These are phyloP conservation scores for Lytechinus pictus DNA, from an alignment of 35 echinoderm and acorn worm genomes.

Conservation along the genomic window DNA sequence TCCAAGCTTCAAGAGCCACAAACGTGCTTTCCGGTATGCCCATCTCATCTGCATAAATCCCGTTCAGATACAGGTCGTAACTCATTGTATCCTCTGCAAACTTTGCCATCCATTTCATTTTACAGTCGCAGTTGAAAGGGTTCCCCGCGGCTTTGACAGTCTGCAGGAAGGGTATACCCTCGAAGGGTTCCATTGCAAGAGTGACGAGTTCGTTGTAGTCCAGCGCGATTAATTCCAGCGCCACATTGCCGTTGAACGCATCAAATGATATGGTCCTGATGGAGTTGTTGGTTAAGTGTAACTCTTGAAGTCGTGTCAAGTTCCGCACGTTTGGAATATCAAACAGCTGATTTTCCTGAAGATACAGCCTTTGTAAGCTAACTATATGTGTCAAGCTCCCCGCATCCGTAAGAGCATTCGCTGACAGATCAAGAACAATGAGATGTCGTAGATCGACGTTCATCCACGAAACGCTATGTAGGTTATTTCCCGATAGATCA, in stretches of 20 bases:
- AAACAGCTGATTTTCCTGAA: neutral
- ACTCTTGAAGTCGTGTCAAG: neutral
- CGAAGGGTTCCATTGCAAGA: neutral
- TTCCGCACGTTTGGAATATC: constrained; percentile 33
- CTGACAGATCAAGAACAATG: neutral
- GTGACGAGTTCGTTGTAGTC: neutral
- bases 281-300: neutral
- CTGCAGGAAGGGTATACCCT: neutral
- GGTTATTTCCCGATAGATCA: neutral
- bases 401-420: neutral
- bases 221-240: neutral
- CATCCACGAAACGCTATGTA: neutral
- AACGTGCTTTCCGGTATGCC: constrained; percentile 2
- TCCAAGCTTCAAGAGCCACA: neutral
- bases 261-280: neutral
- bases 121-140: constrained; percentile 27
- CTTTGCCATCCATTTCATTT: neutral
- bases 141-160: neutral
- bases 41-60: neutral
- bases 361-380: neutral
- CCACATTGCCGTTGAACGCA: constrained; percentile 6
- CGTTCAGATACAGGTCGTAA: no score
- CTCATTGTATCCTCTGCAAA: neutral
- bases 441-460: neutral
- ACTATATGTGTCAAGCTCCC: constrained; percentile 23